Percentiles rank a stretch among this genome's conserved stretches.
phyloP scores from a whole-genome alignment of 2,888 invertebrate genomes.

The Polydrusus tereticollis region DNA sequence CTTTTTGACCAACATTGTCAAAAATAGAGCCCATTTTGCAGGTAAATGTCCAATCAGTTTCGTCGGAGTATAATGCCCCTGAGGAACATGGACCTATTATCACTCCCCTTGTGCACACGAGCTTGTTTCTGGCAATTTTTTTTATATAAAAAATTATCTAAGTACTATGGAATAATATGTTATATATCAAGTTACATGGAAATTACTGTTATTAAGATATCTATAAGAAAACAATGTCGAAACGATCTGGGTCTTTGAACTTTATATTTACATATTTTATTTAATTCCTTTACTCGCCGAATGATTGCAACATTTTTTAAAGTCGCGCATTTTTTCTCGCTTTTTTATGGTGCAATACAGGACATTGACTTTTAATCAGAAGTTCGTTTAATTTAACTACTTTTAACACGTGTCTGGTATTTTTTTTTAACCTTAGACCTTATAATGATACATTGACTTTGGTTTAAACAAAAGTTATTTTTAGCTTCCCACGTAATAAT shows the following conservation, averaged over 20 bases:
- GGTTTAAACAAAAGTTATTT: not conserved
- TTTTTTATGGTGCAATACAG: conserved; percentile 38
- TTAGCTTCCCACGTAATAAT: not conserved
- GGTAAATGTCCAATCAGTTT: too few species aligned
- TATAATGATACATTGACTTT: not conserved
- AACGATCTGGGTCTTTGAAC: conserved; percentile 41
- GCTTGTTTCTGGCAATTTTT: too few species aligned
- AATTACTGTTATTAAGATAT: conserved; percentile 24
- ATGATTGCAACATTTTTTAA: conserved; percentile 42
- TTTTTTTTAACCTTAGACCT: conserved; percentile 8
- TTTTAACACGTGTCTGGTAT: not conserved
- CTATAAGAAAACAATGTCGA: conserved; percentile 41
- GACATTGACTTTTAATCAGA: conserved; percentile 33
- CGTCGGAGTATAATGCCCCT: too few species aligned
- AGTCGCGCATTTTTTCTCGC: conserved; percentile 24
- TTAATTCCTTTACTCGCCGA: conserved; percentile 44
- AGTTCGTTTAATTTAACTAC: not conserved
- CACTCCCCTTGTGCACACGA: too few species aligned
- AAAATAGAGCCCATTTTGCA: too few species aligned
- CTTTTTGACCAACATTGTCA: not conserved
- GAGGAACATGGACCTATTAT: too few species aligned
- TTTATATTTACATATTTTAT: conserved; percentile 42
- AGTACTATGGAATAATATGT: not conserved
- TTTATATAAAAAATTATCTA: conserved; percentile 9
- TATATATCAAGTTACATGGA: conserved; percentile 1